Conservation (phyloP, 2,888 invertebrate genomes). For the Agriopis aurantiaria region DNA sequence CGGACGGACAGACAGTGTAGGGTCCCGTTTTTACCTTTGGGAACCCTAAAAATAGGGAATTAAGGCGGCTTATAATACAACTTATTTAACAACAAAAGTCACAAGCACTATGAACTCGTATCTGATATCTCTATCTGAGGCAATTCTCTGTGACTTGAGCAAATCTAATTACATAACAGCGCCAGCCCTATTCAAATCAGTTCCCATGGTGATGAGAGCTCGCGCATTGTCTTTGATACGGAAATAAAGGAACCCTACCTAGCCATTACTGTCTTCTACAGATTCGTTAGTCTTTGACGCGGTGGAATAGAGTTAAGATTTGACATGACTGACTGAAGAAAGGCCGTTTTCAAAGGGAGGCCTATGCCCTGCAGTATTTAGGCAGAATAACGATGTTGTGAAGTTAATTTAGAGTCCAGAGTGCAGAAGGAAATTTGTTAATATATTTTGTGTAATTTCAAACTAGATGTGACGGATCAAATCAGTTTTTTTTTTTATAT, state of each 20-base stretch:
- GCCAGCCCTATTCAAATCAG: constrained; percentile 59
- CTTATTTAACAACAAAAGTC: not conserved
- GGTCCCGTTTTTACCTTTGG: too few relatives aligned
- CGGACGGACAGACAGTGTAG: too few relatives aligned
- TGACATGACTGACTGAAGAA: not conserved
- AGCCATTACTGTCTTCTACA: constrained; percentile 33
- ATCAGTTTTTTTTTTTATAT: too few relatives aligned
- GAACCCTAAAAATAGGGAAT: not conserved
- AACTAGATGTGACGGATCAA: too few relatives aligned
- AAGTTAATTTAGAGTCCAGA: not conserved
- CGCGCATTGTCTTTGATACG: constrained; percentile 73
- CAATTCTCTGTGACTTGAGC: constrained; percentile 31
- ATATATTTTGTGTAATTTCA: too few relatives aligned
- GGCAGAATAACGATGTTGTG: not conserved
- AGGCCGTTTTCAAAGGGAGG: not conserved
- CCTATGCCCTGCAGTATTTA: not conserved
- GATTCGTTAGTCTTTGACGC: constrained; percentile 24
- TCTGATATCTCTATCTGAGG: constrained; percentile 19
- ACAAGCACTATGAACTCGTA: not conserved
- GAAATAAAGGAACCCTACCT: constrained; percentile 53
- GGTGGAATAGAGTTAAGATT: constrained; percentile 30
- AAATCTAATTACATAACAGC: constrained; percentile 44
- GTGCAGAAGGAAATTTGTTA: not conserved
- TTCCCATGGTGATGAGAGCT: constrained; percentile 77
- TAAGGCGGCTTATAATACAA: not conserved